Evolutionary conservation across 2,797 vertebrate species (phyloP).

Genomic region (Capromys pilorides): DNA sequence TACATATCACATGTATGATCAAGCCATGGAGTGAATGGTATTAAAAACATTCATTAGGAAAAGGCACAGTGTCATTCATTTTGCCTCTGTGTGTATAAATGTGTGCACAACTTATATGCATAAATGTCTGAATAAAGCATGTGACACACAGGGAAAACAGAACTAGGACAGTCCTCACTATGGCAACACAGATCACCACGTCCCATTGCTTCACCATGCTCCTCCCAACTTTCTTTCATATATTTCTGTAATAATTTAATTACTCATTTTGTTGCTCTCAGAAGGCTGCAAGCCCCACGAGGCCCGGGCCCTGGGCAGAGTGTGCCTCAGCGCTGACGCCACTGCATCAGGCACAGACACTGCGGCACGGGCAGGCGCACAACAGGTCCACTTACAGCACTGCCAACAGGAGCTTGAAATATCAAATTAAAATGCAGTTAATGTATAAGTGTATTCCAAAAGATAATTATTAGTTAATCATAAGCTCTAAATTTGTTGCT

Average conservation of each 20-base stretch:
- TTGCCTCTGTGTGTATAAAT: background rate
- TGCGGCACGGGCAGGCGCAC: background rate
- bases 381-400: background rate
- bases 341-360: background rate
- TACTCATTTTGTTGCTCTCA: background rate
- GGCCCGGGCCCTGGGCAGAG: background rate
- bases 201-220: background rate
- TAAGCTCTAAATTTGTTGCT: background rate
- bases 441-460: background rate
- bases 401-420: background rate
- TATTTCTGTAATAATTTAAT: background rate
- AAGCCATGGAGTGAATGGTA: background rate
- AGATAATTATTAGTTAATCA: background rate
- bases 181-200: background rate
- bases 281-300: background rate
- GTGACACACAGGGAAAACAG: background rate
- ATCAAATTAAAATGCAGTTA: background rate
- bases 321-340: background rate
- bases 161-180: background rate
- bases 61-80: background rate
- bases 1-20: background rate
- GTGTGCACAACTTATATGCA: background rate
- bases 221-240: background rate
- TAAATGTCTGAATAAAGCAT: background rate
- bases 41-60: background rate